Base-by-base conservation (phyloP, 1,140 invertebrate species). In the Bradynema listronoti region DNA sequence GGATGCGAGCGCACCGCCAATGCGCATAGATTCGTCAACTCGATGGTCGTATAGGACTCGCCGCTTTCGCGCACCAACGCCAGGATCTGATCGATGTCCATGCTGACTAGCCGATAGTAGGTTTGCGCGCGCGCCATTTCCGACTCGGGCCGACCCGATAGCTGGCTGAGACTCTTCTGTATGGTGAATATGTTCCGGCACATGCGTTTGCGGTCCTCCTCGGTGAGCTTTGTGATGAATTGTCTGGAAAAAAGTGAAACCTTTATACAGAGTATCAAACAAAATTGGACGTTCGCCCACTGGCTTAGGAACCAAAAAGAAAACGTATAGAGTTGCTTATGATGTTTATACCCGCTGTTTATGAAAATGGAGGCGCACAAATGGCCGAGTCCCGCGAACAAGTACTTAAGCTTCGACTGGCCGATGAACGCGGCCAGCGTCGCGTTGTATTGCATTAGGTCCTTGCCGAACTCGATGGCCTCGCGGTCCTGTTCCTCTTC, bases 301-400 rank as follows among this genome's bases (percentile, higher is more conserved):
- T 5, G 0, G 16, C 33, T 57, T 4, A 4, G 16, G 24, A 25
- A 33, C 30, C 0, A 57, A 57, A 1, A n/a, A 5, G 4, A 32
- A 19, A 56, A 34, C 4, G 0, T n/a, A 57, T n/a, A n/a, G n/a
- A n/a, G n/a, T n/a, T n/a, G n/a, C n/a, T n/a, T n/a, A n/a, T 46
- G 7, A 5, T 9, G 9, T 19, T n/a, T 22, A 42, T 16, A 78
- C 73, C 73, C 73, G 5, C 86, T 86, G 61, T 85, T 87, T 65
- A 91, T 90, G 22, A 91, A 80, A 63, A 91, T 89, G 59, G 88
- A 87, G 0, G 88, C 84, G 43, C 90, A 86, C 11, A 91, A 79
- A 79, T 89, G 88, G 2, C 88, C 90, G 7, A 96, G 80, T 7
- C 91, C 91, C 81, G 92, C 89, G 81, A 96, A 91, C 56, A 96